Base-by-base conservation (phyloP, 2,797 vertebrate species). In the Gallinago stenura region DNA sequence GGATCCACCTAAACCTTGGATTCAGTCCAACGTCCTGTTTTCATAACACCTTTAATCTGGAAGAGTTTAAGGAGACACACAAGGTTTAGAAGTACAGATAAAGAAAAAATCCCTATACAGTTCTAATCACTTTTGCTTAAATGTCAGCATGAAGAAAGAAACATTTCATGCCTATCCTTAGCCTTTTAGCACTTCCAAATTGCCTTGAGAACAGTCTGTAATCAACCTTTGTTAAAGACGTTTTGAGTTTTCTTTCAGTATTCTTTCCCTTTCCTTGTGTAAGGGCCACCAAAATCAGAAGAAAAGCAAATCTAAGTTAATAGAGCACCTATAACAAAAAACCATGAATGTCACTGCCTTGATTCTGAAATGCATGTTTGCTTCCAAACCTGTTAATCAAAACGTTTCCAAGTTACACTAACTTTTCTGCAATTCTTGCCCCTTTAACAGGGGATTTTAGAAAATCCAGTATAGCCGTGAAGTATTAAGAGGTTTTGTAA, bases 1-100 rank as follows among this genome's bases (percentile, higher is more conserved):
- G 91, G 93, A 96, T 96, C 93, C 71, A 93, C 91, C 89, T 93
- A 89, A 92, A 95, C 83, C 75, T 62, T 96, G 93, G 95, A 81
- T 94, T 60, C 66, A 83, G 90, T 96, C 84, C 95, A 95, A 93
- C 4, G 7, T 89, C 70, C 93, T 95, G 95, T 94, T 96, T 95
- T 96, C 94, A 83, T 96, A 96, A 95, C 87, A 94, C 73, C 85
- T 90, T 85, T 90, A 85, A 95, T 96, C 89, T 92, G 83, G 24
- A 78, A 85, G 83, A 83, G 69, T 93, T 91, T 95, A 88, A 94
- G 64, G 70, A 95, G 85, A 93, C 91, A 77, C 45, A 51, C 50
- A 39, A 93, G 72, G 37, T 83, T 91, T 91, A 77, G 18, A 58
- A 62, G 57, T 30, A 65, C 62, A 92, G 91, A 89, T 88, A 93